Conservation (phyloP, 2,888 invertebrate species). For the Spodoptera exigua region DNA sequence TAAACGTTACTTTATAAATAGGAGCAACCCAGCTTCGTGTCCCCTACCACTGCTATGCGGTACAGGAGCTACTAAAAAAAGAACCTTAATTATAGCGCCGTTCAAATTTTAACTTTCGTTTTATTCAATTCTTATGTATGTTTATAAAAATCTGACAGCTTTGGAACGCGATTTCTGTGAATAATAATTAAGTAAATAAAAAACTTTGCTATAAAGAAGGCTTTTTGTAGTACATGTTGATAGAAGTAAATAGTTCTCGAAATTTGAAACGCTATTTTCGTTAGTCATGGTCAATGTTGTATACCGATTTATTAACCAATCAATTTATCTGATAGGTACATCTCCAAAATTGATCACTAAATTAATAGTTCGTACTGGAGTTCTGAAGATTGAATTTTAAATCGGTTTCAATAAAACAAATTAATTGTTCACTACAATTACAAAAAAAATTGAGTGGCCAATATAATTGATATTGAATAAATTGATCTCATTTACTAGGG, state of each 20-base stretch:
- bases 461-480: slow-evolving; percentile 5
- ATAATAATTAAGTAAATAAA: slow-evolving; percentile 39
- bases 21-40: slow-evolving; percentile 68
- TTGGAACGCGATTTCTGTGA: slow-evolving; percentile 30
- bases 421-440: slow-evolving; percentile 15
- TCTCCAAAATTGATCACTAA: slow-evolving; percentile 27
- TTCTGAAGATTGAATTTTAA: slow-evolving; percentile 35
- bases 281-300: slow-evolving; percentile 36
- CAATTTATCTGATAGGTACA: slow-evolving; percentile 28
- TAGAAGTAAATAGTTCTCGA: background rate
- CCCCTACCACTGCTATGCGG: slow-evolving; percentile 48
- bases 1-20: slow-evolving; percentile 85
- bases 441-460: background rate
- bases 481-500: slow-evolving; percentile 1
- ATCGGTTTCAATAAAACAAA: slow-evolving; percentile 26
- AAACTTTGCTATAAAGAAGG: slow-evolving; percentile 34
- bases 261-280: slow-evolving; percentile 13
- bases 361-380: slow-evolving; percentile 31
- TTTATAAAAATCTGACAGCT: slow-evolving; percentile 45
- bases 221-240: slow-evolving; percentile 34
- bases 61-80: slow-evolving; percentile 53
- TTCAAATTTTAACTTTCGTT: slow-evolving; percentile 42
- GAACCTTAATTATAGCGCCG: slow-evolving; percentile 45
- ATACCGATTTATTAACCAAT: slow-evolving; percentile 40
- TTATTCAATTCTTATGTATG: slow-evolving; percentile 29